Conservation (phyloP, 2,113 vertebrate species). For the Pseudopipra pipra region DNA sequence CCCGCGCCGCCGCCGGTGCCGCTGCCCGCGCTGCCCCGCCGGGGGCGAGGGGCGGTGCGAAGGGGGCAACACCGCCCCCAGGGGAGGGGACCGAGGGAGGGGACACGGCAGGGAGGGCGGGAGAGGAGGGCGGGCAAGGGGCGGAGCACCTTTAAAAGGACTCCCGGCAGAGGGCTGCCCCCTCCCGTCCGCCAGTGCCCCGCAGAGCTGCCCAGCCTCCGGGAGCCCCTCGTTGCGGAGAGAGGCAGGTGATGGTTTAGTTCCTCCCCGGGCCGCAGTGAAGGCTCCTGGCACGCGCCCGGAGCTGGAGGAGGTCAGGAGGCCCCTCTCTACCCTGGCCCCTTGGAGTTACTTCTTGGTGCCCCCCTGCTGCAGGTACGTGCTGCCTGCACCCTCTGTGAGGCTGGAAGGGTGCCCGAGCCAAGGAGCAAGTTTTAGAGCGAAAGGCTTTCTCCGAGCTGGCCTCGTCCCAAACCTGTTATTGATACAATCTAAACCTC, state of each 20-base stretch:
- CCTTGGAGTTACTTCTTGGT: fast-evolving
- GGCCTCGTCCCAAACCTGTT: no score
- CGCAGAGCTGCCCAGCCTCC: fast-evolving
- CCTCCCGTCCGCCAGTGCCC: no score
- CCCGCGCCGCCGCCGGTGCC: background rate
- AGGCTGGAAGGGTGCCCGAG: background rate
- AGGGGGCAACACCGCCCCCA: background rate
- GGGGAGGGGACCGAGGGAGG: background rate
- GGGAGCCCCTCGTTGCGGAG: background rate
- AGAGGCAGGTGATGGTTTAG: background rate
- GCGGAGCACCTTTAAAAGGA: background rate
- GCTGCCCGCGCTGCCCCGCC: background rate
- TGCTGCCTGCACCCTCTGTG: background rate
- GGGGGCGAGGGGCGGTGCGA: slow-evolving; percentile 26
- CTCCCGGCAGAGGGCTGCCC: fast-evolving
- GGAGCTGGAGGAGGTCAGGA: background rate
- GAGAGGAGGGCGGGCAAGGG: background rate
- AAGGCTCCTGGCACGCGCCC: background rate
- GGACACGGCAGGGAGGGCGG: background rate
- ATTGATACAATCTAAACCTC: fast-evolving
- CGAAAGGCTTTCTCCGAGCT: fast-evolving
- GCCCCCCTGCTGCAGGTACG: background rate
- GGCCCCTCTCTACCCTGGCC: fast-evolving
- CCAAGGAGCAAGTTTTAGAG: fast-evolving
- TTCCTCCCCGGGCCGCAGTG: background rate